These are phyloP conservation scores for Excalfactoria chinensis DNA, from an alignment of 2,113 vertebrate species.

Conservation along the genomic window DNA sequence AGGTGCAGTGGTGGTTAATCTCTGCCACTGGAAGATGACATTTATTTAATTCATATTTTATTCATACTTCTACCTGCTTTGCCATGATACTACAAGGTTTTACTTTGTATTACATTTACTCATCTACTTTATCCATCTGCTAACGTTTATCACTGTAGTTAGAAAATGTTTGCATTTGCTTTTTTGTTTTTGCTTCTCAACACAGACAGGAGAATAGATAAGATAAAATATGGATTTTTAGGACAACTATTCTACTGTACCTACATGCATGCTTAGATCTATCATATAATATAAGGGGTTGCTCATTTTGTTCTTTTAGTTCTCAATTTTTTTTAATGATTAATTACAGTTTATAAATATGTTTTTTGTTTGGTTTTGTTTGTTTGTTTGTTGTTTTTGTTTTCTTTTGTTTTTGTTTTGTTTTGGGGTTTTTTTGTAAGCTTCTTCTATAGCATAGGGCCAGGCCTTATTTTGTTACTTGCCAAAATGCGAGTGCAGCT, in stretches of 20 bases:
- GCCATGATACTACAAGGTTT: not conserved
- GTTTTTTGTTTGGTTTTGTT: no score
- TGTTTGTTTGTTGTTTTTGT: no score
- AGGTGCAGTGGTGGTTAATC: not conserved
- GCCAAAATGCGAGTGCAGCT: not conserved
- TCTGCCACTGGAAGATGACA: not conserved
- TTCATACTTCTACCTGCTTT: not conserved
- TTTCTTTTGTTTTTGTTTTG: no score
- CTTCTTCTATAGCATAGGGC: rapidly evolving
- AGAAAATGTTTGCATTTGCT: not conserved
- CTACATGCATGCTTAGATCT: not conserved
- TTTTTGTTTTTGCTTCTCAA: not conserved
- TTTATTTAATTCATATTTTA: slow-evolving; percentile 2
- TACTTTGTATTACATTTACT: not conserved
- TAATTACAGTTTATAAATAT: not conserved
- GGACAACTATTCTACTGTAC: not conserved
- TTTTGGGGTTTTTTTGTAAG: not conserved
- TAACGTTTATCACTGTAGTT: not conserved
- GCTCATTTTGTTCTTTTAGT: not conserved
- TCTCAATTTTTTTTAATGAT: not conserved
- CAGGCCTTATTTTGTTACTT: not conserved
- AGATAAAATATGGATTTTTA: not conserved
- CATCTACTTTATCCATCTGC: not conserved
- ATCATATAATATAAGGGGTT: not conserved
- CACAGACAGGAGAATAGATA: not conserved